Conservation (phyloP, 2,888 invertebrate species). For the Xestoiulus laeticollis region DNA sequence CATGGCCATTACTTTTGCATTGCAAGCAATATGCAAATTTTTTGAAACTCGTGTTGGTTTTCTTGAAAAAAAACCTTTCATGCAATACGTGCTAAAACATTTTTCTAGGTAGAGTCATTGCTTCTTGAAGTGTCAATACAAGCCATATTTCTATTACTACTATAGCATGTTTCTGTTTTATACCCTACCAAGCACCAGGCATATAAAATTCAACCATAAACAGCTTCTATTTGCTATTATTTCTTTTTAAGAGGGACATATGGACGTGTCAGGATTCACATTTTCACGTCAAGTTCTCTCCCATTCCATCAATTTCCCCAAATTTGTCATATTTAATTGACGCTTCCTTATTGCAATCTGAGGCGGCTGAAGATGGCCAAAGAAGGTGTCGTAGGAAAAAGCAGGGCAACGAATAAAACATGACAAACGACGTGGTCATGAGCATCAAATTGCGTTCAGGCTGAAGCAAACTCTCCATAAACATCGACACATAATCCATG, state of each 20-base stretch:
- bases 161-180: neutral
- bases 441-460: constrained; percentile 19
- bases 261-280: neutral
- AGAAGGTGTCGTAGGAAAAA: neutral
- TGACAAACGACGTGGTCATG: constrained; percentile 43
- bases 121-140: neutral
- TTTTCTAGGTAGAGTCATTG: no score
- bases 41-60: neutral
- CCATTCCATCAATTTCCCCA: neutral
- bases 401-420: neutral
- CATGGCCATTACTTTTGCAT: neutral
- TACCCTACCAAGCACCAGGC: neutral
- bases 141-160: neutral
- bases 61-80: neutral
- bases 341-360: neutral
- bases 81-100: neutral
- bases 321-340: constrained; percentile 16
- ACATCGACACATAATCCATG: constrained; percentile 41
- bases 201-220: constrained; percentile 10
- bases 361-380: neutral
- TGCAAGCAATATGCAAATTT: neutral
- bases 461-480: constrained; percentile 10
- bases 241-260: neutral
- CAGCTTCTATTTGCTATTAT: neutral
- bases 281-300: neutral